Evolutionary conservation across 2,888 invertebrate species (phyloP).

Genomic region (Agrochola circellaris): DNA sequence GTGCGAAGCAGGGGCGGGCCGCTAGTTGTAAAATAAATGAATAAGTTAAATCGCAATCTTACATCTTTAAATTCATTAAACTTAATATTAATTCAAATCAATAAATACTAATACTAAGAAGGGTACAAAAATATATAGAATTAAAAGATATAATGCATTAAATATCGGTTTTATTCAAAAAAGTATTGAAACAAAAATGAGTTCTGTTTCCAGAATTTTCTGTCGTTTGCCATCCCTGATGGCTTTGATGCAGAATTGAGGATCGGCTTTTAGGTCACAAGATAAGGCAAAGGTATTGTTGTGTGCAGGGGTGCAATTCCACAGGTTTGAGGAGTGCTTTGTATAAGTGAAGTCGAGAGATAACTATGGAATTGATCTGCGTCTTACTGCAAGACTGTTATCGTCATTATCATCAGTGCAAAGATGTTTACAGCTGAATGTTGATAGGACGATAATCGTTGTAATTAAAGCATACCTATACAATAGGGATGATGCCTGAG

Average conservation of each 20-base stretch:
- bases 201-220: no score
- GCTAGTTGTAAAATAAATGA: no score
- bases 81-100: no score
- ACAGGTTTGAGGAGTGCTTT: neutral
- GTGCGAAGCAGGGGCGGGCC: no score
- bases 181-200: neutral
- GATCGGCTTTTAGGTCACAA: constrained; percentile 28
- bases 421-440: neutral
- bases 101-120: no score
- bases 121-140: no score
- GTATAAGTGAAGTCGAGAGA: neutral
- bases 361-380: neutral
- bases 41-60: no score
- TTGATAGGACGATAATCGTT: no score
- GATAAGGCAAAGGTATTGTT: constrained; percentile 34
- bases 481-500: no score
- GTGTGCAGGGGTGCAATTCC: constrained; percentile 11
- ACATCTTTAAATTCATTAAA: no score
- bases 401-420: neutral
- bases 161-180: neutral
- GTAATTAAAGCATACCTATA: no score
- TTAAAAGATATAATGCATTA: no score
- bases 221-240: neutral
- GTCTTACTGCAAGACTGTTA: neutral
- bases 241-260: constrained; percentile 9